Conservation (phyloP, 2,888 invertebrate species). For the Helicoverpa assulta region DNA sequence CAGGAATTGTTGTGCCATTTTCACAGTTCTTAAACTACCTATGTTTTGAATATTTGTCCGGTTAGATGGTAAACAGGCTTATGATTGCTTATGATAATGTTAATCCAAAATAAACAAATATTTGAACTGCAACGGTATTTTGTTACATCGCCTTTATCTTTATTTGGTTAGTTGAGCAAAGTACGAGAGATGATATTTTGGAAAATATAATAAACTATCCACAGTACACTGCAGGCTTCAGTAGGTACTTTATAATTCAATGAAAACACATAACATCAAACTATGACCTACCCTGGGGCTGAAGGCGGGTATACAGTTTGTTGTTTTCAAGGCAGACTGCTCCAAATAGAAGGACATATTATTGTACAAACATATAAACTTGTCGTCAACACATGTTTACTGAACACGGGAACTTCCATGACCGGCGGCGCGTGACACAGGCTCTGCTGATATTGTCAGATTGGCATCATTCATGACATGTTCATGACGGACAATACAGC, state of each 20-base stretch:
- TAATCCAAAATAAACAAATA: too few relatives aligned
- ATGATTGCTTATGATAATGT: too few relatives aligned
- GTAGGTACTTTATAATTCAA: neutral
- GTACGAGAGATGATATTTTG: too few relatives aligned
- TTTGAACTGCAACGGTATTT: too few relatives aligned
- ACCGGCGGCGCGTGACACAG: too few relatives aligned
- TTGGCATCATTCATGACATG: neutral
- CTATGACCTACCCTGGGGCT: slow-evolving; percentile 3
- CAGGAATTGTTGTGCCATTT: too few relatives aligned
- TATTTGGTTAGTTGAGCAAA: too few relatives aligned
- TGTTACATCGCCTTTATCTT: too few relatives aligned
- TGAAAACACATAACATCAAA: neutral
- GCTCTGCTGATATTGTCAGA: neutral
- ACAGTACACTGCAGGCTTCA: neutral
- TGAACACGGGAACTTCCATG: neutral
- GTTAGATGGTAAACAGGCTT: too few relatives aligned
- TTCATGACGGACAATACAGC: neutral
- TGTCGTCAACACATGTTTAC: neutral
- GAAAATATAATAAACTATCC: too few relatives aligned
- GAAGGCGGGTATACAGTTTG: neutral
- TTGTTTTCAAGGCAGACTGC: slow-evolving; percentile 11
- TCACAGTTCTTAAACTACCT: too few relatives aligned
- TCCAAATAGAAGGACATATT: slow-evolving; percentile 15
- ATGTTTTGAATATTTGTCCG: too few relatives aligned
- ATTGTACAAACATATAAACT: neutral